phyloP scores from a whole-genome alignment of 2,888 invertebrate species.

The Laspeyria flexula region DNA sequence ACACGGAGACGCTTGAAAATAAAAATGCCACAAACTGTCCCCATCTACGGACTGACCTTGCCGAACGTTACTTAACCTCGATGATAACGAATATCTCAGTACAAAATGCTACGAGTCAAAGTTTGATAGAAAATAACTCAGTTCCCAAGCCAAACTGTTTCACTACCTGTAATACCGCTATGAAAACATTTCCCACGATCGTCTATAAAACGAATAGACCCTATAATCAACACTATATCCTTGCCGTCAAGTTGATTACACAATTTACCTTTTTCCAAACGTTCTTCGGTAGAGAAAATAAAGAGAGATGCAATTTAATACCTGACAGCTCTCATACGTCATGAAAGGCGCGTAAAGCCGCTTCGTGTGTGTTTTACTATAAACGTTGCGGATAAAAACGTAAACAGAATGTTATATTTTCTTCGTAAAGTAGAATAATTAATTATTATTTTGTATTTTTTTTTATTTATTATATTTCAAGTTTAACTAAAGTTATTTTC shows the following conservation, averaged over 20 bases:
- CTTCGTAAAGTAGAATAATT: too few relatives aligned
- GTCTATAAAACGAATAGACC: constrained; percentile 1
- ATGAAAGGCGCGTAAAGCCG: constrained; percentile 13
- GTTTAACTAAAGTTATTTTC: too few relatives aligned
- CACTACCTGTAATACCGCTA: neutral
- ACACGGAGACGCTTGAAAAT: too few relatives aligned
- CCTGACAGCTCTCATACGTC: constrained; percentile 42
- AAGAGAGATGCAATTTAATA: constrained; percentile 40
- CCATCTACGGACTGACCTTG: too few relatives aligned
- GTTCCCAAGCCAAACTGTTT: too few relatives aligned
- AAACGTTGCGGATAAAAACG: neutral
- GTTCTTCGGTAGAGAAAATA: constrained; percentile 8
- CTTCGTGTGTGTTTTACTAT: neutral
- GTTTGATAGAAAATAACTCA: too few relatives aligned
- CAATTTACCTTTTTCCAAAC: constrained; percentile 17
- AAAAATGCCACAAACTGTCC: too few relatives aligned
- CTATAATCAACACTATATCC: constrained; percentile 2
- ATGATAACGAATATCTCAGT: too few relatives aligned
- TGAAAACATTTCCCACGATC: neutral
- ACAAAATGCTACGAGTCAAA: too few relatives aligned
- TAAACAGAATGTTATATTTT: neutral
- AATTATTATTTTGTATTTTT: too few relatives aligned
- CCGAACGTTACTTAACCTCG: too few relatives aligned
- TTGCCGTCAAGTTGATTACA: constrained; percentile 10
- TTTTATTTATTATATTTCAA: too few relatives aligned